Conservation (phyloP, 2,888 invertebrate genomes). For the Chymomyza procnemis region DNA sequence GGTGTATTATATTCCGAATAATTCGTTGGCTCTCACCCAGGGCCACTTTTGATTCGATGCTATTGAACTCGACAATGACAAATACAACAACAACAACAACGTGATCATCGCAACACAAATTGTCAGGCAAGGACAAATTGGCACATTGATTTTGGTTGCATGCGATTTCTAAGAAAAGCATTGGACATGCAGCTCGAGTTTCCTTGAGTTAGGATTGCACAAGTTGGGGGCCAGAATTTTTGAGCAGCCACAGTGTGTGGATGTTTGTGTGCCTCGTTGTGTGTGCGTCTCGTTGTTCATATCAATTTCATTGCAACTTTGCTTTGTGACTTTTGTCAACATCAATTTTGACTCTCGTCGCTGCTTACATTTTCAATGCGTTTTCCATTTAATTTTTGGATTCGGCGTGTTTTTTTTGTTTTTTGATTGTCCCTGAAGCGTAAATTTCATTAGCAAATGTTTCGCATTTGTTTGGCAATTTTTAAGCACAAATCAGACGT, state of each 20-base stretch:
- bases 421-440: constrained; percentile 1
- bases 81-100: background rate
- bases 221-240: background rate
- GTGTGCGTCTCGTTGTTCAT: background rate
- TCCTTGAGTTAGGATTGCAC: background rate
- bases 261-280: background rate
- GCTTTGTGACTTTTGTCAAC: background rate
- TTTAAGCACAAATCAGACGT: constrained; percentile 53
- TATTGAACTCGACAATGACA: background rate
- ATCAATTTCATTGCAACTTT: background rate
- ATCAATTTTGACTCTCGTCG: background rate
- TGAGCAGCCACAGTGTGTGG: background rate
- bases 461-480: constrained; percentile 34
- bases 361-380: background rate
- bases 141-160: background rate
- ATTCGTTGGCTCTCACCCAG: background rate
- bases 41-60: background rate
- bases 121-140: background rate
- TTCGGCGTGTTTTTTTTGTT: background rate
- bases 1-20: background rate
- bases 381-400: background rate
- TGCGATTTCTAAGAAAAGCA: background rate
- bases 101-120: background rate
- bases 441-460: background rate
- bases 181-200: background rate